Evolutionary conservation across 2,113 vertebrate genomes (phyloP).

Genomic region (Formicarius rufipectus): DNA sequence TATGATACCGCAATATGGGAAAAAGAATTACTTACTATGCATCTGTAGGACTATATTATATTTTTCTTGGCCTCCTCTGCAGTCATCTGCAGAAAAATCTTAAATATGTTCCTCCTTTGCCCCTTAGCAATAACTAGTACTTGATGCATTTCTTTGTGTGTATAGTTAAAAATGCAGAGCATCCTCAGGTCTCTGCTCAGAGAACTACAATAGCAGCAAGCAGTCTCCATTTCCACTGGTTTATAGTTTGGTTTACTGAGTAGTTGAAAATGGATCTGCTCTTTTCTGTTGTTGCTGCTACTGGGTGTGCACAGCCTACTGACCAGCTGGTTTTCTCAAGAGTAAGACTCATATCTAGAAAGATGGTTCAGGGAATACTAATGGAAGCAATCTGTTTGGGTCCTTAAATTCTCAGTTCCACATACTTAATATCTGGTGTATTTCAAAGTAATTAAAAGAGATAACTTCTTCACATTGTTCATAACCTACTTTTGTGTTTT

Average conservation of each 20-base stretch:
- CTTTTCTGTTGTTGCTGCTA: neutral
- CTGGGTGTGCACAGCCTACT: neutral
- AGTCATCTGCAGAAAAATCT: conserved; percentile 63
- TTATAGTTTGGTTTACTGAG: neutral
- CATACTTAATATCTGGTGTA: neutral
- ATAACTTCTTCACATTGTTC: neutral
- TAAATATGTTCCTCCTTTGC: conserved; percentile 59
- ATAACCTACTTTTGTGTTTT: neutral
- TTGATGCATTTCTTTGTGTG: conserved; percentile 45
- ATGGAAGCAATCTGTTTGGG: neutral
- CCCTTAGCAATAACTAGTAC: conserved; percentile 10
- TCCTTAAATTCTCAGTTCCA: neutral
- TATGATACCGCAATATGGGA: conserved; percentile 60
- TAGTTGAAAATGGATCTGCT: neutral
- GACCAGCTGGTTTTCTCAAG: neutral
- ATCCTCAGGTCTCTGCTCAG: neutral
- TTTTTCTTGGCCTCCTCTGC: conserved; percentile 45
- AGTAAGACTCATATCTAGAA: neutral
- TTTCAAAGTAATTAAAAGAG: conserved; percentile 1
- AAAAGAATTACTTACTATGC: conserved; percentile 65
- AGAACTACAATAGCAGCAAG: neutral
- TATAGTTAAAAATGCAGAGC: conserved; percentile 19
- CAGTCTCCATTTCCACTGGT: neutral
- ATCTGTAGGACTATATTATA: conserved; percentile 62
- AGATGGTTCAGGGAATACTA: neutral